A percentile compares a stretch with the other conserved stretches of the same genome.
Evolutionary conservation across 1,140 invertebrate genomes (phyloP).

Genomic region (Harlomillsia oculata): DNA sequence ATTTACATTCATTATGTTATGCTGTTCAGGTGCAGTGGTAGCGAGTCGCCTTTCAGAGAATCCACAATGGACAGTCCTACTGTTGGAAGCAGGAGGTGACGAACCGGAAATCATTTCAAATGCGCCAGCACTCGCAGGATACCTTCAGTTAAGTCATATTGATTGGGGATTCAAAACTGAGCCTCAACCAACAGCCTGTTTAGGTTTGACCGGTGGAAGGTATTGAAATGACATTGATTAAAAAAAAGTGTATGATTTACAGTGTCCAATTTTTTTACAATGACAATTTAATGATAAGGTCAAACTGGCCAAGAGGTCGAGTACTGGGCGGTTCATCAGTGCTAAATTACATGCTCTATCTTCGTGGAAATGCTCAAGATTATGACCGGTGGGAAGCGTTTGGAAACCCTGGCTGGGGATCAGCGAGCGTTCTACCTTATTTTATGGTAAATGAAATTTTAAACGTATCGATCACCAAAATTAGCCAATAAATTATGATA

Average conservation of each 20-base stretch:
- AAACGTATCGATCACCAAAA: background rate
- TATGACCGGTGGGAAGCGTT: slow-evolving; percentile 74
- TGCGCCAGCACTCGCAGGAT: slow-evolving; percentile 42
- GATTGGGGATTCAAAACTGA: slow-evolving; percentile 61
- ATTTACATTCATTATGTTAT: background rate
- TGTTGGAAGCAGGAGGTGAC: slow-evolving; percentile 51
- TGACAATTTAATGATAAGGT: too few relatives aligned
- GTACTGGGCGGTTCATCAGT: slow-evolving; percentile 70
- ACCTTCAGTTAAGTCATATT: slow-evolving; percentile 51
- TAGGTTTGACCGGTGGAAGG: slow-evolving; percentile 39
- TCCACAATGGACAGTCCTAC: slow-evolving; percentile 41
- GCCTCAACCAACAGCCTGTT: slow-evolving; percentile 50
- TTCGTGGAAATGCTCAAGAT: slow-evolving; percentile 83
- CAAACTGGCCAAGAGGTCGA: slow-evolving; percentile 50
- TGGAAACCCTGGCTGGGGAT: slow-evolving; percentile 45
- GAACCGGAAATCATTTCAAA: slow-evolving; percentile 42
- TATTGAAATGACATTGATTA: background rate
- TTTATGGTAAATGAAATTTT: slow-evolving; percentile 48
- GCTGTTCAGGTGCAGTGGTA: slow-evolving; percentile 38
- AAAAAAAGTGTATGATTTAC: too few relatives aligned
- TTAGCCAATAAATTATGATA: background rate
- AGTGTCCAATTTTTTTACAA: too few relatives aligned
- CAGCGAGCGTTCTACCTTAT: slow-evolving; percentile 49
- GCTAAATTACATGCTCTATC: slow-evolving; percentile 94
- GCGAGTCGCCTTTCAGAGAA: slow-evolving; percentile 41